These are phyloP conservation scores for Marisa cornuarietis DNA, from an alignment of 1,140 invertebrate species.

Conservation along the genomic window DNA sequence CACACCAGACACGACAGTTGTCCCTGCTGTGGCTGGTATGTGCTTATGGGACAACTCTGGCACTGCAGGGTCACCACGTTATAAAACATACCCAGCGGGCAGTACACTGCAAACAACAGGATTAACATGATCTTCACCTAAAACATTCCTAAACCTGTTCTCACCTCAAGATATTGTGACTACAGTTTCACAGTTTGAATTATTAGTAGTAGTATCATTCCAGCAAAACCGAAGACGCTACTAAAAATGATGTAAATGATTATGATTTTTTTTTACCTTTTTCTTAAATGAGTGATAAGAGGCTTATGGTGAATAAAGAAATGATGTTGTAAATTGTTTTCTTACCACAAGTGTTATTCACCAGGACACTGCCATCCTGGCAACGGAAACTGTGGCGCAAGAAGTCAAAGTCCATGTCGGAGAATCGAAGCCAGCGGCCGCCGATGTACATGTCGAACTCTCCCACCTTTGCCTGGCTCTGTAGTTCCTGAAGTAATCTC, in stretches of 20 bases:
- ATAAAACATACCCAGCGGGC: conserved; percentile 93
- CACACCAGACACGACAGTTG: conserved; percentile 71
- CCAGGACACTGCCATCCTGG: conserved; percentile 62
- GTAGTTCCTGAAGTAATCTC: conserved; percentile 49
- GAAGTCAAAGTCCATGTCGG: conserved; percentile 52
- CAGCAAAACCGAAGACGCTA: no score
- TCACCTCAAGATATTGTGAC: no score
- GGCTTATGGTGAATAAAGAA: no score
- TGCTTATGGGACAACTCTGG: conserved; percentile 87
- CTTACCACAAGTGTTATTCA: conserved; percentile 65
- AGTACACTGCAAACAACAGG: conserved; percentile 78
- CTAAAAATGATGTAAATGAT: no score
- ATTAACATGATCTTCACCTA: neutral
- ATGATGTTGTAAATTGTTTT: neutral
- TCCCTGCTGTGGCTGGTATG: conserved; percentile 76
- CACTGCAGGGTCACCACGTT: conserved; percentile 87
- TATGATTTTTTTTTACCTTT: no score
- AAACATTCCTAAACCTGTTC: neutral
- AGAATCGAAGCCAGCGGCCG: conserved; percentile 49
- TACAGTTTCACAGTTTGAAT: no score
- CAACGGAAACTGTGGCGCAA: conserved; percentile 61
- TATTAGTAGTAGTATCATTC: no score
- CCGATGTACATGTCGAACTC: conserved; percentile 61
- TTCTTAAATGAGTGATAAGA: no score
- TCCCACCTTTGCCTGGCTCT: conserved; percentile 58